Conservation (phyloP, 2,797 vertebrate species). For the Thripadectes ignobilis region DNA sequence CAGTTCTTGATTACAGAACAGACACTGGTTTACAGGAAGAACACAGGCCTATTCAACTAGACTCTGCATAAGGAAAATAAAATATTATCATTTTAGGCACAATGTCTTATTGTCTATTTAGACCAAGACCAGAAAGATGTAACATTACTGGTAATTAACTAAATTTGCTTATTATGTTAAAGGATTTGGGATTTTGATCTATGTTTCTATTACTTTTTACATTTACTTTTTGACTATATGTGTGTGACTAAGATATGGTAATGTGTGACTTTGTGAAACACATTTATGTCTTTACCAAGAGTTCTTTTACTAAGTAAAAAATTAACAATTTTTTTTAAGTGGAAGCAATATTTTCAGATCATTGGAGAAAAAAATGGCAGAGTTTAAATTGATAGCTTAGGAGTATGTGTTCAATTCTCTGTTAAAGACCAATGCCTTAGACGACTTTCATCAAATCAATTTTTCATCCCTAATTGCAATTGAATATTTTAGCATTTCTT, state of each 20-base stretch:
- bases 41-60: not conserved
- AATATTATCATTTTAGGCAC: not conserved
- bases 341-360: not conserved
- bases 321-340: not conserved
- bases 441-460: too few species aligned
- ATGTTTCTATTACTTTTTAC: not conserved
- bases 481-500: too few species aligned
- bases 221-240: not conserved
- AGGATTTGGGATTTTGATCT: not conserved
- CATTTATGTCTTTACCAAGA: not conserved
- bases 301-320: not conserved
- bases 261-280: not conserved
- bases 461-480: too few species aligned
- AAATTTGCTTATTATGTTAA: not conserved
- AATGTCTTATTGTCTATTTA: not conserved
- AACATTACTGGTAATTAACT: not conserved
- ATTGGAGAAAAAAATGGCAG: not conserved
- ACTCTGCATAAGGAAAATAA: not conserved
- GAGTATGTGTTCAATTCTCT: too few species aligned
- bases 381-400: not conserved
- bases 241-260: not conserved
- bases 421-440: too few species aligned
- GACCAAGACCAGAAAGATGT: not conserved
- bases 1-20: not conserved
- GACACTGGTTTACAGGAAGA: not conserved